Evolutionary conservation across 1,140 invertebrate genomes (phyloP).

Genomic region (Harpegnathos saltator): DNA sequence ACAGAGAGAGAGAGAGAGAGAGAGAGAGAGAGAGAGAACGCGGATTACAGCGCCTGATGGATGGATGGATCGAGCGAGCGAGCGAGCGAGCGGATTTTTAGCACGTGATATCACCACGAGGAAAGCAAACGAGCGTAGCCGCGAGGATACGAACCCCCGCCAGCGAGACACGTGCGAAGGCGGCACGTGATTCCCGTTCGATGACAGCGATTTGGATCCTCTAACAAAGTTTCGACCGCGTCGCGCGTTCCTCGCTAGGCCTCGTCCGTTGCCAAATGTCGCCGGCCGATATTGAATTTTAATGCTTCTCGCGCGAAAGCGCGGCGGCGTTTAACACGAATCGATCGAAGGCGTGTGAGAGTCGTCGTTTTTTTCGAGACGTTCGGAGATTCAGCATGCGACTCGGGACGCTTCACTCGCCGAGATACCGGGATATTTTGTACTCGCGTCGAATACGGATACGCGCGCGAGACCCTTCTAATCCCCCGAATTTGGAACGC

Average conservation of each 20-base stretch:
- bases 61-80: conserved; percentile 46
- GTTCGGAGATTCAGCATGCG: no score
- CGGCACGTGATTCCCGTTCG: conserved; percentile 35
- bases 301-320: no score
- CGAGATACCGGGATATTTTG: no score
- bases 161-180: conserved; percentile 17
- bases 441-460: no score
- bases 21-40: conserved; percentile 31
- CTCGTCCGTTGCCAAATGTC: no score
- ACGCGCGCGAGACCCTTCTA: no score
- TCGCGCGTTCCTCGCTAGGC: background rate
- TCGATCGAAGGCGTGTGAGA: no score
- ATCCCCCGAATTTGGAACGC: conserved; percentile 19
- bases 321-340: no score
- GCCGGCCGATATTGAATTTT: no score
- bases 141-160: conserved; percentile 19
- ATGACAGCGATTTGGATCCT: conserved; percentile 1
- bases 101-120: conserved; percentile 44
- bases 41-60: conserved; percentile 40
- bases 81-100: conserved; percentile 43
- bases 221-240: conserved; percentile 9
- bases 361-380: no score
- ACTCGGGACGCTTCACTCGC: no score
- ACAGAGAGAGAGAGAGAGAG: conserved; percentile 23
- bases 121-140: no score